phyloP scores from a whole-genome alignment of 2,888 invertebrate genomes.

The Eristalis arbustorum region DNA sequence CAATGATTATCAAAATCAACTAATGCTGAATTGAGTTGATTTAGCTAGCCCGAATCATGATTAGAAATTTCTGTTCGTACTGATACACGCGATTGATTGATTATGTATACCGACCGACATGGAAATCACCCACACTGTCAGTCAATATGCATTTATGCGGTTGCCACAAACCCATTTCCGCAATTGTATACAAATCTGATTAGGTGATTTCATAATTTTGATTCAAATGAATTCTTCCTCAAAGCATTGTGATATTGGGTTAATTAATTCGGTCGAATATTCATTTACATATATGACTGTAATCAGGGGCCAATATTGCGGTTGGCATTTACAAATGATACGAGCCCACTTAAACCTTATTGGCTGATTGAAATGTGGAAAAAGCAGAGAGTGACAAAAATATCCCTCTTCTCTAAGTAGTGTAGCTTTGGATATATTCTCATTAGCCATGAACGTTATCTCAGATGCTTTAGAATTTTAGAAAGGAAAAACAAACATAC shows the following conservation, averaged over 20 bases:
- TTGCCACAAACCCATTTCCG: slow-evolving; percentile 26
- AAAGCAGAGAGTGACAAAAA: neutral
- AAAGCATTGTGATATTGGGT: neutral
- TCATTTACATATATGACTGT: neutral
- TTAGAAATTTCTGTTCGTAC: slow-evolving; percentile 31
- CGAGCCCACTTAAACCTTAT: neutral
- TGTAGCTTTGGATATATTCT: too few species aligned
- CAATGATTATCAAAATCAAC: neutral
- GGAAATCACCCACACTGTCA: slow-evolving; percentile 3
- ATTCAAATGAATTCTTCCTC: neutral
- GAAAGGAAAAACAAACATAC: too few species aligned
- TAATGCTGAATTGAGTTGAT: neutral
- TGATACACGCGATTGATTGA: slow-evolving; percentile 45
- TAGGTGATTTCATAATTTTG: slow-evolving; percentile 19
- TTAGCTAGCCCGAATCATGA: slow-evolving; percentile 10
- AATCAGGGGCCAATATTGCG: neutral
- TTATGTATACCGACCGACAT: slow-evolving; percentile 27
- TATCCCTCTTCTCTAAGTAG: neutral
- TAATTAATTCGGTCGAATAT: neutral
- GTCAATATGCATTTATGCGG: slow-evolving; percentile 27
- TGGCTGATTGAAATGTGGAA: neutral
- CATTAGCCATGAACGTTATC: too few species aligned
- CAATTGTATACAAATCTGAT: slow-evolving; percentile 33
- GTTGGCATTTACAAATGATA: neutral
- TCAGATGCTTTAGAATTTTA: too few species aligned